Evolutionary conservation across 2,888 invertebrate genomes (phyloP).

Genomic region (Drosophila ustulata): DNA sequence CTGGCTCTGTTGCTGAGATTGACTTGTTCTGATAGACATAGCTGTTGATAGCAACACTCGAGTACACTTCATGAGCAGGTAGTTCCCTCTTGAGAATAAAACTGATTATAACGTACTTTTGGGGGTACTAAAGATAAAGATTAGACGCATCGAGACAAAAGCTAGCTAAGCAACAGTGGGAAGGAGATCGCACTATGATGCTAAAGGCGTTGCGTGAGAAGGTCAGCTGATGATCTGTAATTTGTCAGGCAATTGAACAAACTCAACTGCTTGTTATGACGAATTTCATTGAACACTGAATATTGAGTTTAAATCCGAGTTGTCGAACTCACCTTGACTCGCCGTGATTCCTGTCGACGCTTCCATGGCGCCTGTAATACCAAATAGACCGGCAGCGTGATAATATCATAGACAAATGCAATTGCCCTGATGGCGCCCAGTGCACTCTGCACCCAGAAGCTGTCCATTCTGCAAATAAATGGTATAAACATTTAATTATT

Average conservation of each 20-base stretch:
- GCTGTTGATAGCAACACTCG: neutral
- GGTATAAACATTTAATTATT: constrained; percentile 20
- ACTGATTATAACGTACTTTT: constrained; percentile 2
- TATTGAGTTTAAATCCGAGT: neutral
- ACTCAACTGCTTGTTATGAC: neutral
- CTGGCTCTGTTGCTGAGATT: neutral
- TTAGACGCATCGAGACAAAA: neutral
- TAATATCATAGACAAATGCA: constrained; percentile 94
- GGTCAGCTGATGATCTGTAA: neutral
- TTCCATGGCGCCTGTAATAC: constrained; percentile 95
- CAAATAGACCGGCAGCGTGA: constrained; percentile 96
- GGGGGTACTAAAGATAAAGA: constrained; percentile 17
- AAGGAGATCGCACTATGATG: neutral
- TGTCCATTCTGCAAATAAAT: constrained; percentile 86
- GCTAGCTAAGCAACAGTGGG: neutral
- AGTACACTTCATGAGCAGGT: constrained; percentile 1
- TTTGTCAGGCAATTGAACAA: neutral
- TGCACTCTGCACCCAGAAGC: constrained; percentile 89
- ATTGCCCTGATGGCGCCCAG: constrained; percentile 92
- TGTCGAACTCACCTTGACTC: constrained; percentile 89
- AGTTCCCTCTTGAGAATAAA: neutral
- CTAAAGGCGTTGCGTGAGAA: constrained; percentile 1
- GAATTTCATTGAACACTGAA: neutral
- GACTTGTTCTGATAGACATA: neutral
- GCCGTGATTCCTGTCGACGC: constrained; percentile 90